These are phyloP conservation scores for Diceros bicornis DNA, from an alignment of 2,797 vertebrate species.

Conservation along the genomic window DNA sequence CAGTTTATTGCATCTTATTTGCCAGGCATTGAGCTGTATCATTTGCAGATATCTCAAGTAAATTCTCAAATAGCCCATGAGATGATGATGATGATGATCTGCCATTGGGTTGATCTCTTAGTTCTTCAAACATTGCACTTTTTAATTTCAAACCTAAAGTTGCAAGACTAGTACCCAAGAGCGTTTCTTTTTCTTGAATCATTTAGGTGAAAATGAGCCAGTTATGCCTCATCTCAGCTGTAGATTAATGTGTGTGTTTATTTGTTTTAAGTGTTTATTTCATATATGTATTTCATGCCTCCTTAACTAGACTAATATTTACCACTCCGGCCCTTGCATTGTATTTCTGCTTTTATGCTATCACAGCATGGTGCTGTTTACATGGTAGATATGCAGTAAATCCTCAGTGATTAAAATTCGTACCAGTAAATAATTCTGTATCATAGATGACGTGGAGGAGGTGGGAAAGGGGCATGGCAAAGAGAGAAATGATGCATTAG, in stretches of 20 bases:
- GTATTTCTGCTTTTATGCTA: neutral
- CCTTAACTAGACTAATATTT: neutral
- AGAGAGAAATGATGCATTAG: neutral
- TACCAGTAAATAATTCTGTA: neutral
- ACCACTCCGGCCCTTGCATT: neutral
- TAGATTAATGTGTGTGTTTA: neutral
- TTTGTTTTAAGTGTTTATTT: neutral
- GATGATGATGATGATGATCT: neutral
- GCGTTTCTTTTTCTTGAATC: neutral
- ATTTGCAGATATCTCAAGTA: neutral
- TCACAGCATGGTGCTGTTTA: neutral
- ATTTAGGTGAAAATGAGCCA: neutral
- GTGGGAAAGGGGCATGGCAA: neutral
- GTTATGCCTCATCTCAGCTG: neutral
- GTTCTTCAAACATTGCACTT: neutral
- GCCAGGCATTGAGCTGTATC: neutral
- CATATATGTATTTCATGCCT: neutral
- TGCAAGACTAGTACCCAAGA: neutral
- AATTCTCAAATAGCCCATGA: neutral
- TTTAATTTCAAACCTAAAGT: neutral
- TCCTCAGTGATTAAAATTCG: conserved; percentile 44
- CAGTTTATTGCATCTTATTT: neutral
- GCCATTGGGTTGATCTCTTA: neutral
- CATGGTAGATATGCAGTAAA: neutral
- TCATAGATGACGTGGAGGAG: neutral